Base-by-base conservation (phyloP, 2,113 vertebrate species). In the Himantopus leucocephalus region DNA sequence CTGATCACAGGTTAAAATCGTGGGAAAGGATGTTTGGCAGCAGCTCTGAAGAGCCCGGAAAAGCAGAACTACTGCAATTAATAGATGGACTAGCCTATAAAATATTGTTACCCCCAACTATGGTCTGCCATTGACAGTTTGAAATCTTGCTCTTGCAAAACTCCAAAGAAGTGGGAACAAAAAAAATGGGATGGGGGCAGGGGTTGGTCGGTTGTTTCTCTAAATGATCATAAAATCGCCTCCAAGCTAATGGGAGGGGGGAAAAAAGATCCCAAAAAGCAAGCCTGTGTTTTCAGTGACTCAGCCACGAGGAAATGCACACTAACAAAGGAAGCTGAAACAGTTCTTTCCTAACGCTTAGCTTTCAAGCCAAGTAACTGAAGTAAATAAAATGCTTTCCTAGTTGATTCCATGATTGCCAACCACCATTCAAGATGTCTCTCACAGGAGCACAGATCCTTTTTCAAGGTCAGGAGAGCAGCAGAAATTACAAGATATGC, bases 321-420 rank as follows among this genome's bases (percentile, higher is more conserved):
- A 23, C 45, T 30, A 80, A 66, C 27, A 92, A 52, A 50, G 29
- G 56, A 86, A 91, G 60, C 22, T 83, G 72, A 83, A 91, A 41
- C 9, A 50, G 23, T 71, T 84, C 24, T 59, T 77, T 88, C 79
- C 47, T 77, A 58, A 68, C 34, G 73, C 47, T 84, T 55, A 63
- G 64, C 52, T 91, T 87, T 85, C 58, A 89, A 86, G 68, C 16
- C 23, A 58, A 29, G 64, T 88, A 92, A 80, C 26, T 56, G 8
- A 77, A 88, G 32, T 76, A 95, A 95, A 81, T 50, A 83, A 92
- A 90, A 92, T 14, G 29, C 24, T 77, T 80, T 92, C 58, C 32
- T 70, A 43, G 72, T 29, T 81, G 72, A 81, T 83, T 74, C 68
- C 59, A 12, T 6, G 29, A 80, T 23, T 37, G 45, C 56, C 86